Base-by-base conservation (phyloP, 2,888 invertebrate species). In the Tetragonula carbonaria region DNA sequence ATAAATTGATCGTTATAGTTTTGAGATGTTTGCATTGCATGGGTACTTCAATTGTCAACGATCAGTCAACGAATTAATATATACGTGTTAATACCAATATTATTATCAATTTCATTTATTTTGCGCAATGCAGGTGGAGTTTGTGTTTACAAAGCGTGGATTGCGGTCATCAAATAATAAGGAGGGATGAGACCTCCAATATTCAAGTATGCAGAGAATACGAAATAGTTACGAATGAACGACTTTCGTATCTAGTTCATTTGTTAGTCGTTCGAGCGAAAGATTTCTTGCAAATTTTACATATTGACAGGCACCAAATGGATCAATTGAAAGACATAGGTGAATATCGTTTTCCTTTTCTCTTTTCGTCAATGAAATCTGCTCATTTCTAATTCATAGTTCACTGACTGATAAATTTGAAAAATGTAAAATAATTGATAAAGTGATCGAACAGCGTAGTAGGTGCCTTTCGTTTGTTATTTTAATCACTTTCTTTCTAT, bases 71-170 rank as follows among this genome's bases (percentile, higher is more conserved):
- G 45, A 8, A 8, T 45, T 45, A 45, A 38, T 38, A 38, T 38
- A 38, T 38, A 38, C 38, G 38, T 38, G 0, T 38, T 38, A 38
- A 45, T 38, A 8, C 11, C 45, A 45, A 45, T 1, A 45, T 45
- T 45, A 45, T 45, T 45, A 45, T 11, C 45, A 45, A 45, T 45
- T 45, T 38, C 8, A 38, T 38, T 38, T 8, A 33, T 45, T 45
- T 45, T 45, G 45, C 45, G 45, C 45, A 45, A 45, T 21, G 21
- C 21, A 94, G 93, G 81, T 93, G 83, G 96, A 97, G 93, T 95
- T 97, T 80, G 94, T 95, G 70, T 94, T 95, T 79, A 93, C 95
- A 92, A 94, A 96, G 94, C 92, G 93, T 45, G 95, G 93, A 96
- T 90, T 94, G 93, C 80, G 96, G 91, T 78, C 93, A 79, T 70